phyloP scores from a whole-genome alignment of 1,140 invertebrate genomes.

The Cydia pomonella region DNA sequence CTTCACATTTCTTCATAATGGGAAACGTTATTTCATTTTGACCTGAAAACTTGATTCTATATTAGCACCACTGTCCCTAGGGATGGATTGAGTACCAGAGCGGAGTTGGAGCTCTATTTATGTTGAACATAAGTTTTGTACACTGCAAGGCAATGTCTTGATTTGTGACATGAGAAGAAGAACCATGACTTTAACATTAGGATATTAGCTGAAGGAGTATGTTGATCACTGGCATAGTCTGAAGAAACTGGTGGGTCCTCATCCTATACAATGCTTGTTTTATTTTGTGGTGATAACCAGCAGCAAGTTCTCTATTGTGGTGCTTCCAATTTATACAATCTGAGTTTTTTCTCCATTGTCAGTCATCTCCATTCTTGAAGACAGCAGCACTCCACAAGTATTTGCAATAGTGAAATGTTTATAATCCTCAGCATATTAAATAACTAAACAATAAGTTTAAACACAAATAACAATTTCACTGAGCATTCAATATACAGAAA shows the following conservation, averaged over 20 bases:
- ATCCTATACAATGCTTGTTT: conserved; percentile 2
- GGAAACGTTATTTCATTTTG: conserved; percentile 53
- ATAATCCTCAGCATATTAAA: conserved; percentile 16
- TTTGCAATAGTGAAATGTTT: conserved; percentile 18
- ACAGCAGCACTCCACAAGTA: conserved; percentile 15
- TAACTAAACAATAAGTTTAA: conserved; percentile 23
- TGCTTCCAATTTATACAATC: conserved; percentile 29
- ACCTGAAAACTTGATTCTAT: conserved; percentile 80
- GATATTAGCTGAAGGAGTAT: background rate
- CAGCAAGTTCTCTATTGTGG: conserved; percentile 22
- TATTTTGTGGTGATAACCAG: conserved; percentile 13
- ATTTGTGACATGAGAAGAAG: conserved; percentile 13
- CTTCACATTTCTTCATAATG: conserved; percentile 37
- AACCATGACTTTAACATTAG: conserved; percentile 4
- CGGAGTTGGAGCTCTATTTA: conserved; percentile 50
- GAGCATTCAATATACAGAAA: conserved; percentile 7
- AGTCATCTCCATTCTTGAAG: conserved; percentile 30
- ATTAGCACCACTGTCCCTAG: conserved; percentile 73
- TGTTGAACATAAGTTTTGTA: conserved; percentile 50
- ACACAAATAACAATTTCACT: conserved; percentile 24
- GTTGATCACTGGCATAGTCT: conserved; percentile 10
- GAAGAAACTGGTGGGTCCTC: conserved; percentile 11
- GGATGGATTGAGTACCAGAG: conserved; percentile 50
- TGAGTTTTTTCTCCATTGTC: conserved; percentile 16
- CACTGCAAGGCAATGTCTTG: conserved; percentile 40